Percentiles rank a stretch among this genome's conserved stretches.
Conservation (phyloP, 2,797 vertebrate genomes). For the Lateolabrax maculatus region DNA sequence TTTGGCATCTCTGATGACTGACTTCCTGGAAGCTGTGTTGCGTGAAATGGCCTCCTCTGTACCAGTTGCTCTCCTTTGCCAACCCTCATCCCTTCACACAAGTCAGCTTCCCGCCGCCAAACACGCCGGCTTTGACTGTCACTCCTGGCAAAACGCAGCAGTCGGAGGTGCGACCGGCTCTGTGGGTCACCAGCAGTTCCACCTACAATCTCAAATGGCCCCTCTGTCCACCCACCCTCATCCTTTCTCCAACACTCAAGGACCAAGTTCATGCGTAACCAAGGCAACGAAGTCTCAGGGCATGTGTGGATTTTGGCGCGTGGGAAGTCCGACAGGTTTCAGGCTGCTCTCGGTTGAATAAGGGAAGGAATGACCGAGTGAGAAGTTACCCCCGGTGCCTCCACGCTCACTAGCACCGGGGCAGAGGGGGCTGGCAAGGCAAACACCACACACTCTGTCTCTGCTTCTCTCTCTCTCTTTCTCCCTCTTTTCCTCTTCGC, state of each 20-base stretch:
- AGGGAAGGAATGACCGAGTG: conserved; percentile 23
- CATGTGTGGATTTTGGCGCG: conserved; percentile 44
- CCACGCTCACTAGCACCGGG: conserved; percentile 19
- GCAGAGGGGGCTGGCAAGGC: conserved; percentile 32
- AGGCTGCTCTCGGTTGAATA: conserved; percentile 42
- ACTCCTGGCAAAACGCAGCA: conserved; percentile 52
- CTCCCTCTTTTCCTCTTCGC: conserved; percentile 15
- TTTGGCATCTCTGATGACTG: conserved; percentile 78
- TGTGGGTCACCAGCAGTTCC: conserved; percentile 40
- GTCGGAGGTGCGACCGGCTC: conserved; percentile 14
- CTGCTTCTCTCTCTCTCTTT: conserved; percentile 3
- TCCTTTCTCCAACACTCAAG: conserved; percentile 15
- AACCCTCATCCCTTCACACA: conserved; percentile 64
- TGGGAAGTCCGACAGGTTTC: conserved; percentile 60
- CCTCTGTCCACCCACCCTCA: conserved; percentile 32
- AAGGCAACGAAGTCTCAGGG: conserved; percentile 50
- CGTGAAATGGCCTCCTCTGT: conserved; percentile 81
- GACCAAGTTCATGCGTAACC: conserved; percentile 54
- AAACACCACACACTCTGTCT: conserved; percentile 29
- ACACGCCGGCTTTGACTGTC: conserved; percentile 51
- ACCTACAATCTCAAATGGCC: conserved; percentile 34
- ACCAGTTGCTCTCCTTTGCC: conserved; percentile 64
- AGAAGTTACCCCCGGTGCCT: conserved; percentile 46
- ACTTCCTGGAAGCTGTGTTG: conserved; percentile 79
- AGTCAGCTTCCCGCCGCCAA: conserved; percentile 55